Percentiles rank a stretch among this genome's conserved stretches.
Evolutionary conservation across 2,797 vertebrate genomes (phyloP).

Genomic region (Galagoides demidoff): DNA sequence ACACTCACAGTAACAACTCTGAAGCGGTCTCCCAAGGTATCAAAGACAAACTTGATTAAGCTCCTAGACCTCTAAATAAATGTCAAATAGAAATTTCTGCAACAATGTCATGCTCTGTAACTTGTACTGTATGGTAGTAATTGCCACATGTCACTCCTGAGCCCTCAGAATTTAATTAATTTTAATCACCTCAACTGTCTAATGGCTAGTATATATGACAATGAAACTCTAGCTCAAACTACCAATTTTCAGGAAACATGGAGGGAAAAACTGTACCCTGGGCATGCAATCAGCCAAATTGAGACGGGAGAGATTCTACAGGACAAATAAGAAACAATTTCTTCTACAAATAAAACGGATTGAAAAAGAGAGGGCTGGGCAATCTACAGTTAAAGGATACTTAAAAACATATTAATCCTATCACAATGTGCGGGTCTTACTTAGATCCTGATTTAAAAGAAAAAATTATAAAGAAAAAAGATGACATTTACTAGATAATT

Average conservation of each 20-base stretch:
- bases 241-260: neutral
- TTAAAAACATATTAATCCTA: neutral
- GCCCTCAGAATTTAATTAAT: neutral
- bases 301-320: neutral
- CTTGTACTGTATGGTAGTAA: neutral
- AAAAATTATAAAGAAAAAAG: constrained; percentile 7
- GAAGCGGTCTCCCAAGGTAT: neutral
- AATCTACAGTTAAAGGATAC: neutral
- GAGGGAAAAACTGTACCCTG: neutral
- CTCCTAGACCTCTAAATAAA: neutral
- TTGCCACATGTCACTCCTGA: too few species aligned
- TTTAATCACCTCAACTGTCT: neutral
- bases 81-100: neutral
- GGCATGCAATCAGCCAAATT: neutral
- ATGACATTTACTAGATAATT: neutral
- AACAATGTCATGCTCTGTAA: neutral
- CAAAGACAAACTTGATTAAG: neutral
- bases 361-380: neutral
- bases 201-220: neutral
- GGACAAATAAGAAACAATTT: neutral
- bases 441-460: neutral
- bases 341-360: neutral
- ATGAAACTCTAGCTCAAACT: neutral
- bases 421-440: neutral
- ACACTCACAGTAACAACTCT: neutral